Conservation (phyloP, 2,113 vertebrate species). For the Catharus minimus region DNA sequence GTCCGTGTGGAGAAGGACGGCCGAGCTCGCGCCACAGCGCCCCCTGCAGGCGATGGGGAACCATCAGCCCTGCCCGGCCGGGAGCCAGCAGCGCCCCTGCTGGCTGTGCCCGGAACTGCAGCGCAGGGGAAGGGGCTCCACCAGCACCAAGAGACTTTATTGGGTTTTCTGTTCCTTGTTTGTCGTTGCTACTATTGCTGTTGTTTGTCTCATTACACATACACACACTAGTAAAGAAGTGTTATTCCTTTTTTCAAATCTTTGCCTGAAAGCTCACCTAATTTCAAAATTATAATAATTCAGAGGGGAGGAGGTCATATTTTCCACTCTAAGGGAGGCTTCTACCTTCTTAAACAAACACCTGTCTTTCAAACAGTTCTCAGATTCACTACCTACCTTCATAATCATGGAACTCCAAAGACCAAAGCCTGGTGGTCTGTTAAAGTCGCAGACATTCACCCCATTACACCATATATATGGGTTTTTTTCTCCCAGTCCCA, state of each 20-base stretch:
- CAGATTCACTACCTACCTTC: background rate
- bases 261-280: background rate
- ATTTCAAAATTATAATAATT: background rate
- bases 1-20: accelerated
- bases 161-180: background rate
- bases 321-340: background rate
- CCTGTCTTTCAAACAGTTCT: background rate
- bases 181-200: background rate
- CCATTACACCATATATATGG: background rate
- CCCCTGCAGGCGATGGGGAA: background rate
- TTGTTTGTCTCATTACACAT: background rate
- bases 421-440: background rate
- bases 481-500: background rate
- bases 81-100: background rate
- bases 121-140: accelerated
- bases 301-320: accelerated
- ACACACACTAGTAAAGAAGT: background rate
- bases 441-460: background rate
- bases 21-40: background rate
- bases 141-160: no score
- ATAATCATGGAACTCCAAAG: background rate
- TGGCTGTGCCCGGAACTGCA: background rate
- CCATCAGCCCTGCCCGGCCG: background rate
- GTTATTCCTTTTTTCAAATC: background rate
- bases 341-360: no score